Percentiles rank a stretch among this genome's conserved stretches.
These are phyloP conservation scores for Polypterus senegalus DNA, from an alignment of 2,113 vertebrate genomes.

Conservation along the genomic window DNA sequence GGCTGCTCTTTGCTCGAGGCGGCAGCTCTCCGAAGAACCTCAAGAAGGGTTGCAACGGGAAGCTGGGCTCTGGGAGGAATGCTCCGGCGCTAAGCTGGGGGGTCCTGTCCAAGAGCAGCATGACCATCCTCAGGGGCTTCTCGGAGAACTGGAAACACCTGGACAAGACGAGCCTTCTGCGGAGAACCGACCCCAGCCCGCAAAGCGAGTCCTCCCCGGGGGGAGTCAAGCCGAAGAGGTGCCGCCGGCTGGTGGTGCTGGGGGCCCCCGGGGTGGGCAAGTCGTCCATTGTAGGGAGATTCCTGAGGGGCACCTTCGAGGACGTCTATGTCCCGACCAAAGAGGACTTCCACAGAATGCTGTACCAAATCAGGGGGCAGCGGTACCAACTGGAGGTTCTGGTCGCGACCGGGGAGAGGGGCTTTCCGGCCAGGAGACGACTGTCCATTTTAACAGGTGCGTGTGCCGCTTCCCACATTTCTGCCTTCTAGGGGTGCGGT, in stretches of 20 bases:
- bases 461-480: background rate
- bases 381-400: slow-evolving; percentile 50
- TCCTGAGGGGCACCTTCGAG: slow-evolving; percentile 39
- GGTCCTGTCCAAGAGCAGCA: too few relatives aligned
- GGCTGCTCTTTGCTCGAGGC: too few relatives aligned
- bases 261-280: slow-evolving; percentile 50
- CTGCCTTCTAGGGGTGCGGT: too few relatives aligned
- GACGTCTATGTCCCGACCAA: slow-evolving; percentile 42
- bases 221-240: slow-evolving; percentile 37
- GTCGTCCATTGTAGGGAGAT: slow-evolving; percentile 42
- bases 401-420: slow-evolving; percentile 45
- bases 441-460: slow-evolving; percentile 53
- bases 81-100: too few relatives aligned
- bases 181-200: slow-evolving; percentile 13
- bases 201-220: slow-evolving; percentile 21
- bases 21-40: too few relatives aligned
- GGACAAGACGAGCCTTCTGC: too few relatives aligned
- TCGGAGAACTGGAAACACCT: too few relatives aligned
- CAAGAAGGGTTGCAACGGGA: too few relatives aligned
- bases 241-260: slow-evolving; percentile 49
- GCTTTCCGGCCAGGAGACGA: slow-evolving; percentile 51
- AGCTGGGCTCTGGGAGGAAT: too few relatives aligned
- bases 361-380: slow-evolving; percentile 48
- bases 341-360: slow-evolving; percentile 55
- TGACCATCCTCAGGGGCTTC: too few relatives aligned